phyloP scores from a whole-genome alignment of 2,888 invertebrate species.

The Orchesella flavescens region DNA sequence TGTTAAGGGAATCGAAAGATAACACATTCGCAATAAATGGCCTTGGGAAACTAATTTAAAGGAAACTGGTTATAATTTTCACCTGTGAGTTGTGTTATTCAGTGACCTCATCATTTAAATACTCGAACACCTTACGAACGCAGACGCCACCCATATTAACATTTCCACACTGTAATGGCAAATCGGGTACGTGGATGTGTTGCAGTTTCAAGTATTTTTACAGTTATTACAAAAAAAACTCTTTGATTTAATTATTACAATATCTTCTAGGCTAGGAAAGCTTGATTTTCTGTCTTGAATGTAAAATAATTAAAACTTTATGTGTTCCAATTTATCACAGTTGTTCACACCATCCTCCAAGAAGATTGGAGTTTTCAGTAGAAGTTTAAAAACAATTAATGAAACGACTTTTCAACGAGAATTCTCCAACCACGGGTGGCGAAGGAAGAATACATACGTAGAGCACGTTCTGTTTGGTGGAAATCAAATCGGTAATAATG shows the following conservation, averaged over 20 bases:
- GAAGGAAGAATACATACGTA: conserved; percentile 71
- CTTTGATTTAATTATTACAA: neutral
- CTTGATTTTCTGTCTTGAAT: neutral
- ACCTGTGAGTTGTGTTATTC: no score
- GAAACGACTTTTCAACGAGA: conserved; percentile 47
- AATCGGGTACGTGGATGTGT: conserved; percentile 62
- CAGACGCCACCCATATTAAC: no score
- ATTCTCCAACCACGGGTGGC: conserved; percentile 69
- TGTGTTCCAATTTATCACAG: conserved; percentile 20
- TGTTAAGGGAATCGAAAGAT: no score
- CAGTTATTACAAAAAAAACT: no score
- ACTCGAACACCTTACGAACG: no score
- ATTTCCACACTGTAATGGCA: conserved; percentile 62
- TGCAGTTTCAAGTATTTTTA: no score
- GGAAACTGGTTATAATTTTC: no score
- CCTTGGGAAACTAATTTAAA: no score
- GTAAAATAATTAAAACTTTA: no score
- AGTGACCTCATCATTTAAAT: no score
- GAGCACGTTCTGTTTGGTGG: conserved; percentile 70
- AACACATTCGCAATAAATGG: no score
- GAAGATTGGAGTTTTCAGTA: conserved; percentile 63
- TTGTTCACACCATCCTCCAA: conserved; percentile 64
- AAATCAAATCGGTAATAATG: conserved; percentile 65
- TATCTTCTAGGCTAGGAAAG: neutral
- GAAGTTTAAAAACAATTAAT: conserved; percentile 58